These are phyloP conservation scores for Formica aserva DNA, from an alignment of 2,888 invertebrate genomes.

Conservation along the genomic window DNA sequence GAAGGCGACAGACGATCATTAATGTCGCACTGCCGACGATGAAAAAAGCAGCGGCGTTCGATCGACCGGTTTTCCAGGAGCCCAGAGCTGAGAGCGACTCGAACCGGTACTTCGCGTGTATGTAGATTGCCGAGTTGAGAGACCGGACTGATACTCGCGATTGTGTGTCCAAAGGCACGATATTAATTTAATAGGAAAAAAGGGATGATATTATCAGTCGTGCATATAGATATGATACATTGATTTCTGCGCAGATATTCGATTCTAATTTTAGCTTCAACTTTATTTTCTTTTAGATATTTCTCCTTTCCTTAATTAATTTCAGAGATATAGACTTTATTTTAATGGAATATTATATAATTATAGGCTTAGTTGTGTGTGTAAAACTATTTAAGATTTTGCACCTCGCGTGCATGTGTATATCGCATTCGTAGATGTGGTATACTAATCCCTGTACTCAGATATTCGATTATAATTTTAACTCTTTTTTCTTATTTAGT, in stretches of 20 bases:
- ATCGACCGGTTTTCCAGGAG: conserved; percentile 67
- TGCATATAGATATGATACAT: not conserved
- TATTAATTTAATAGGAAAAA: conserved; percentile 55
- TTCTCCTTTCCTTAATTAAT: not conserved
- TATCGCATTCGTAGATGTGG: not conserved
- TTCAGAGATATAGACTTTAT: not conserved
- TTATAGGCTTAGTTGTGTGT: conserved; percentile 1
- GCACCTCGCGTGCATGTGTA: not conserved
- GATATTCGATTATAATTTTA: not conserved
- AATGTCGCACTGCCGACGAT: conserved; percentile 21
- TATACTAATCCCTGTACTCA: not conserved
- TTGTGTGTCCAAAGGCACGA: conserved; percentile 52
- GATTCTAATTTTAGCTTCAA: conserved; percentile 3
- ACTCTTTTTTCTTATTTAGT: not conserved
- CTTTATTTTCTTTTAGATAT: not conserved
- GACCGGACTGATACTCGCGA: conserved; percentile 51
- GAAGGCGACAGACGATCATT: conserved; percentile 61
- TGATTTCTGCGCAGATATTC: conserved; percentile 1
- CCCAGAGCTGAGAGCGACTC: conserved; percentile 45
- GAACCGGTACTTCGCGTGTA: conserved; percentile 69
- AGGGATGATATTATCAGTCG: conserved; percentile 4
- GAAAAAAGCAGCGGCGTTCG: conserved; percentile 9
- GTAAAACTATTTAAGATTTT: conserved; percentile 17
- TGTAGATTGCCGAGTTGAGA: conserved; percentile 63
- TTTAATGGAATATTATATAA: conserved; percentile 27